These are phyloP conservation scores for Bombus superbus DNA, from an alignment of 1,140 invertebrate species.

Conservation along the genomic window DNA sequence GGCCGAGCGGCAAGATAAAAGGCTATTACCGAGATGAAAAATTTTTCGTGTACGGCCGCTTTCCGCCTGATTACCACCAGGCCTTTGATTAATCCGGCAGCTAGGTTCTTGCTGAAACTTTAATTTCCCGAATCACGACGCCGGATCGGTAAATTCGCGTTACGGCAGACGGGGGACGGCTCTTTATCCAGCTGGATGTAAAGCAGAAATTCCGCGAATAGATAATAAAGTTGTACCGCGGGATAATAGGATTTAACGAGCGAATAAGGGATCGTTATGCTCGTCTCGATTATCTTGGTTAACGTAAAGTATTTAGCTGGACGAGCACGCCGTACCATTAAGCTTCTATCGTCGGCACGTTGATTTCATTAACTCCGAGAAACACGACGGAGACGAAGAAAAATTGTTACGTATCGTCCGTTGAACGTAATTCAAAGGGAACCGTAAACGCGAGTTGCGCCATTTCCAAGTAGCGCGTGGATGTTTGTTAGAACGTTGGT, in stretches of 20 bases:
- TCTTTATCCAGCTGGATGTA: background rate
- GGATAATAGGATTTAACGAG: background rate
- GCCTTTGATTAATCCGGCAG: constrained; percentile 20
- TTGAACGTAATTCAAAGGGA: background rate
- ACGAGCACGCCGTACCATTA: no score
- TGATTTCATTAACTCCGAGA: background rate
- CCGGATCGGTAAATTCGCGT: background rate
- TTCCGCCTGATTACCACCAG: constrained; percentile 19
- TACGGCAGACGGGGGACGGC: background rate
- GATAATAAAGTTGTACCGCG: background rate
- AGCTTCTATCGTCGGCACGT: background rate
- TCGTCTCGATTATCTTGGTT: background rate
- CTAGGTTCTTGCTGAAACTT: background rate
- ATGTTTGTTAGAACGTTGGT: background rate
- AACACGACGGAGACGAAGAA: background rate
- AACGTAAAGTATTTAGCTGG: background rate
- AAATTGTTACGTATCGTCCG: background rate
- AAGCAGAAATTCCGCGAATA: background rate
- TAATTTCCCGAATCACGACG: no score
- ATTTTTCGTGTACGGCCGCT: constrained; percentile 13
- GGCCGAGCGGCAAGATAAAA: constrained; percentile 28
- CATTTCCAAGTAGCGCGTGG: background rate
- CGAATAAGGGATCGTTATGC: background rate
- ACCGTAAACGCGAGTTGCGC: background rate
- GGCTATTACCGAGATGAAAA: constrained; percentile 37